Conservation (phyloP, 35 echinoderm and acorn worm genomes). For the Lytechinus pictus region DNA sequence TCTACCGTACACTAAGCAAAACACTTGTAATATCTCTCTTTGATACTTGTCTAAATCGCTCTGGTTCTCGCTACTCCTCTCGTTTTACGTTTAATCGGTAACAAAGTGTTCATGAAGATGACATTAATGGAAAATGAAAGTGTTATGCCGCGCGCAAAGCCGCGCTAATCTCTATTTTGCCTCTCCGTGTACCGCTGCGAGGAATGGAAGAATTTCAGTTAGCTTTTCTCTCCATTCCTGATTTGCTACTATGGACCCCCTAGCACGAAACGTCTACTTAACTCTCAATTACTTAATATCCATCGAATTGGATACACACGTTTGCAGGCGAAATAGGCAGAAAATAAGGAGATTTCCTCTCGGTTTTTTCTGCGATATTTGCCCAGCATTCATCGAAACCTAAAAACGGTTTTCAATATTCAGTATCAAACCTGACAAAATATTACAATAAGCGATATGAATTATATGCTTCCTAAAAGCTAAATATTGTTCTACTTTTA, state of each 20-base stretch:
- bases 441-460: not conserved
- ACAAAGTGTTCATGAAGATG: constrained; percentile 22
- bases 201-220: not conserved
- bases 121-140: constrained; percentile 37
- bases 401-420: not conserved
- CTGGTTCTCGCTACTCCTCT: not conserved
- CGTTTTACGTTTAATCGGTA: not conserved
- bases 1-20: not conserved
- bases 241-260: not conserved
- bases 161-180: constrained; percentile 24
- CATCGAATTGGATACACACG: constrained; percentile 9
- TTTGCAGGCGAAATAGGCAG: not conserved
- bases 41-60: not conserved
- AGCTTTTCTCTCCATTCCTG: not conserved
- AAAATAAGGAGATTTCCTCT: not conserved
- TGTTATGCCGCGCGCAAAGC: constrained; percentile 20
- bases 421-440: not conserved
- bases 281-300: constrained; percentile 14
- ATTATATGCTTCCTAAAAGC: not conserved
- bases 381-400: not conserved
- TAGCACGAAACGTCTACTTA: not conserved
- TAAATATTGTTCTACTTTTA: not conserved
- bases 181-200: not conserved
- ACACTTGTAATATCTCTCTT: not conserved
- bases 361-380: not conserved